A percentile compares a stretch with the other conserved stretches of the same genome.
phyloP scores from a whole-genome alignment of 2,113 vertebrate genomes.

The Callorhinus ursinus region DNA sequence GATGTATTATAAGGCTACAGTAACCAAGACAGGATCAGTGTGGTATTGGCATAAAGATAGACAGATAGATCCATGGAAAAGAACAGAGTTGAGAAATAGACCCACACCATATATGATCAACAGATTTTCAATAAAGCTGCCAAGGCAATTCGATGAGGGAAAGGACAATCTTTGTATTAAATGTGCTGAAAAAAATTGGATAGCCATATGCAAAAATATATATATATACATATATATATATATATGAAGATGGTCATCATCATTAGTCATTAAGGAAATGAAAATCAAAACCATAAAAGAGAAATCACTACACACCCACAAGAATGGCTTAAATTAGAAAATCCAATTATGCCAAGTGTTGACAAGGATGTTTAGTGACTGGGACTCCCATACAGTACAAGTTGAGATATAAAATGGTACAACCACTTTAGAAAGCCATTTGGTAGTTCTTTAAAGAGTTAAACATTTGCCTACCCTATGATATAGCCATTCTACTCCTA shows the following conservation, averaged over 20 bases:
- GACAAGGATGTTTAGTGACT: background rate
- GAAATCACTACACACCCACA: background rate
- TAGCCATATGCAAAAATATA: background rate
- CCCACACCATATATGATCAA: background rate
- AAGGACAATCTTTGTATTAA: conserved; percentile 11
- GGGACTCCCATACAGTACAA: background rate
- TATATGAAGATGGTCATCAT: background rate
- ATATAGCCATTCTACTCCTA: background rate
- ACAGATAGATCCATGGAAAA: background rate
- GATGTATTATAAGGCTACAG: background rate
- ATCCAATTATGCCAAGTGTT: background rate
- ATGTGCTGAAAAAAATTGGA: background rate
- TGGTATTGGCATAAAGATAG: background rate
- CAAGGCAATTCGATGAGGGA: background rate
- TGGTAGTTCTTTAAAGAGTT: background rate
- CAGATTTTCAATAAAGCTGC: conserved; percentile 23
- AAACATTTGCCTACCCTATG: background rate
- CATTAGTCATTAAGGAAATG: background rate
- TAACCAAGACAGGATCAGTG: background rate
- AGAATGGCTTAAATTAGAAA: background rate
- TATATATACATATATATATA: too few species aligned
- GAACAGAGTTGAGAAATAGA: background rate
- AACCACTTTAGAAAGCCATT: background rate
- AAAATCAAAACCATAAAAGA: background rate
- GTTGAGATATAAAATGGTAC: background rate